A percentile compares a stretch with the other conserved stretches of the same genome.
phyloP scores from a whole-genome alignment of 2,113 vertebrate genomes.

The Dinomys branickii region DNA sequence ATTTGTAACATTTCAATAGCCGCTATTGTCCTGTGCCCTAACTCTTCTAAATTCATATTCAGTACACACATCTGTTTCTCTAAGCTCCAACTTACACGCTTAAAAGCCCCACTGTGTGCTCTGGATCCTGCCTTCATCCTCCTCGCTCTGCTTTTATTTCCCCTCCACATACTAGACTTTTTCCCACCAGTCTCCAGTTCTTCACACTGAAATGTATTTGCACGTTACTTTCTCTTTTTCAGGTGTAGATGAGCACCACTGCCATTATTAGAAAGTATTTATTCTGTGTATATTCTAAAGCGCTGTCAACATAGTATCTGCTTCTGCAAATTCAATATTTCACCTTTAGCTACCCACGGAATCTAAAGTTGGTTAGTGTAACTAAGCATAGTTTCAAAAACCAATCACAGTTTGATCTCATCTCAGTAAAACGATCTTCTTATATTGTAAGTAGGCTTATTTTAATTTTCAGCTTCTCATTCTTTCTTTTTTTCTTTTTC shows the following conservation, averaged over 20 bases:
- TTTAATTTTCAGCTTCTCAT: not conserved
- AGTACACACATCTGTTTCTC: accelerated
- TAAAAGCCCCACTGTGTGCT: not conserved
- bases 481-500: not conserved
- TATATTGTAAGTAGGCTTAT: not conserved
- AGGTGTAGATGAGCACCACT: not conserved
- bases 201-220: not conserved
- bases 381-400: not conserved
- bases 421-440: not conserved
- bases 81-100: not conserved
- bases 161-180: not conserved
- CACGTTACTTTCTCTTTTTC: not conserved
- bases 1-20: not conserved
- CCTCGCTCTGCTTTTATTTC: accelerated
- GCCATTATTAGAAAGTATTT: constrained; percentile 19
- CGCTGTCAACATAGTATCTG: not conserved
- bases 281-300: not conserved
- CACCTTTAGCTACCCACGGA: not conserved
- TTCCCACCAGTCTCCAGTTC: not conserved
- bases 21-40: accelerated
- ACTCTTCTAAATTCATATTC: not conserved
- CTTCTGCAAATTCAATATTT: not conserved
- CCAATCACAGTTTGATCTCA: not conserved
- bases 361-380: not conserved
- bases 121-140: not conserved